Evolutionary conservation across 2,113 vertebrate genomes (phyloP).

Genomic region (Ceyx margarethae): DNA sequence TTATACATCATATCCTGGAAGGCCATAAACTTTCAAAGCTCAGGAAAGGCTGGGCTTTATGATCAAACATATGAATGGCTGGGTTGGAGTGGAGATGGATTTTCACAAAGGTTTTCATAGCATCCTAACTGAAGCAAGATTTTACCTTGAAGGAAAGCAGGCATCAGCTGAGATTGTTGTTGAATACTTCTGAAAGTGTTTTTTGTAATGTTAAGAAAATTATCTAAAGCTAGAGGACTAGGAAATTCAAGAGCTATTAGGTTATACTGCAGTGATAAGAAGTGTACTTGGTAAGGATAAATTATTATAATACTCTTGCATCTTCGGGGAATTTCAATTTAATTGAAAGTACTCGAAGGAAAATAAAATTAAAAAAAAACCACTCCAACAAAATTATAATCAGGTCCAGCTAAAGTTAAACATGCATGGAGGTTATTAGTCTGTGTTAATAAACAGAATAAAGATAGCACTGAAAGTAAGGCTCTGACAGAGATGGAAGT

Average conservation of each 20-base stretch:
- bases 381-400: neutral
- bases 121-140: neutral
- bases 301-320: conserved; percentile 8
- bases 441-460: neutral
- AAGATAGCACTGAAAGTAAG: neutral
- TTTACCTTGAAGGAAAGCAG: neutral
- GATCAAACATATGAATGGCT: neutral
- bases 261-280: neutral
- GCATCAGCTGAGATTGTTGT: neutral
- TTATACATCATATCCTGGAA: neutral
- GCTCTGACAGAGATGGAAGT: neutral
- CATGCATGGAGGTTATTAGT: neutral
- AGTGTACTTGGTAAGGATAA: neutral
- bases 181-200: neutral
- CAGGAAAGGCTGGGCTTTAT: neutral
- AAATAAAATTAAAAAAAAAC: neutral
- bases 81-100: neutral
- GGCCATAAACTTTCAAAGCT: neutral
- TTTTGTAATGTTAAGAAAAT: neutral
- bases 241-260: neutral
- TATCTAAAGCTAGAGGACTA: neutral
- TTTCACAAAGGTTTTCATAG: neutral
- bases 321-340: conserved; percentile 11
- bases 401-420: neutral
- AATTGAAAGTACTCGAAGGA: conserved; percentile 26